A percentile compares a stretch with the other conserved stretches of the same genome.
Evolutionary conservation across 1,140 invertebrate species (phyloP).

Genomic region (Drosophila eugracilis): DNA sequence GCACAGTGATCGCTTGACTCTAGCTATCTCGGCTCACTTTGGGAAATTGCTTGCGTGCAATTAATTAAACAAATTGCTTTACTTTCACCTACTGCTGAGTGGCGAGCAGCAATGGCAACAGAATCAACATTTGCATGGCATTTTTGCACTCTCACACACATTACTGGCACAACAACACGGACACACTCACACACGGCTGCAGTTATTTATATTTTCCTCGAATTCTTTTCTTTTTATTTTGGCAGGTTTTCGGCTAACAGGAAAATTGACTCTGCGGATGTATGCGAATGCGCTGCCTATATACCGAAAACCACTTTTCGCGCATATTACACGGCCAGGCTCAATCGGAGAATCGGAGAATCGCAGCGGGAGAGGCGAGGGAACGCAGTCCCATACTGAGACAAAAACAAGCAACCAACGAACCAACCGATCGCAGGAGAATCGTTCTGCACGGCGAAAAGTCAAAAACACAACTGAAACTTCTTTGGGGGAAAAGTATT

Average conservation of each 20-base stretch:
- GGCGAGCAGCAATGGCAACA: slow-evolving; percentile 34
- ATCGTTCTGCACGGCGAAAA: slow-evolving; percentile 79
- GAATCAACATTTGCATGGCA: slow-evolving; percentile 50
- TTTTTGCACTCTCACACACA: slow-evolving; percentile 51
- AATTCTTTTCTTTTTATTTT: slow-evolving; percentile 59
- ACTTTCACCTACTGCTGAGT: slow-evolving; percentile 69
- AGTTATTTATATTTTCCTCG: slow-evolving; percentile 46
- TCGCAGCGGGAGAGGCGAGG: slow-evolving; percentile 11
- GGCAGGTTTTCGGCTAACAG: slow-evolving; percentile 77
- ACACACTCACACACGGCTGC: slow-evolving; percentile 19
- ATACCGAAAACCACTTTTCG: slow-evolving; percentile 75
- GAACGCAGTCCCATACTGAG: background rate
- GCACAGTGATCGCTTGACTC: slow-evolving; percentile 53
- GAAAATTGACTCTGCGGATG: slow-evolving; percentile 66
- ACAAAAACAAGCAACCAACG: background rate
- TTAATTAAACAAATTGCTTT: slow-evolving; percentile 78
- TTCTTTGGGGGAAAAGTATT: slow-evolving; percentile 80
- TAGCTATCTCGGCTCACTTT: slow-evolving; percentile 3
- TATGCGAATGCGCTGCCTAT: slow-evolving; percentile 39
- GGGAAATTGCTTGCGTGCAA: slow-evolving; percentile 61
- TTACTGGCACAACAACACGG: slow-evolving; percentile 20
- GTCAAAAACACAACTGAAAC: slow-evolving; percentile 81
- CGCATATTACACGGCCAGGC: slow-evolving; percentile 48
- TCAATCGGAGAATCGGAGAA: slow-evolving; percentile 5
- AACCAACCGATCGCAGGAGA: slow-evolving; percentile 39